Evolutionary conservation across 2,113 vertebrate genomes (phyloP).

Genomic region (Tachycineta bicolor): DNA sequence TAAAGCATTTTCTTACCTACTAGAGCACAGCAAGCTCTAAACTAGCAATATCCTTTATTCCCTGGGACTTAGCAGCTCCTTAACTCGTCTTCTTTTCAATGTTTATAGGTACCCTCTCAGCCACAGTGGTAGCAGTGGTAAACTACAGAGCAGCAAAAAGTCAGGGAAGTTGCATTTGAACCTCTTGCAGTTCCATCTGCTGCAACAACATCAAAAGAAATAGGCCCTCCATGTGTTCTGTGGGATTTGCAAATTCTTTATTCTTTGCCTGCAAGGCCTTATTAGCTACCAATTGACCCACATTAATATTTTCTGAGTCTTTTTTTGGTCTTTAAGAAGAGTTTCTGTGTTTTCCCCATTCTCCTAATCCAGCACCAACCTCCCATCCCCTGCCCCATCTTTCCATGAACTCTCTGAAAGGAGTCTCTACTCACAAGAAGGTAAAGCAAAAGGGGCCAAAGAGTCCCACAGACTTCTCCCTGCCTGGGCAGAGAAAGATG

Average conservation of each 20-base stretch:
- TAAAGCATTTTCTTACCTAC: background rate
- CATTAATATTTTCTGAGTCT: background rate
- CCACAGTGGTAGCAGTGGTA: background rate
- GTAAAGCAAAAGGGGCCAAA: background rate
- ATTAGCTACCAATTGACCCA: background rate
- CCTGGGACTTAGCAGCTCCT: background rate
- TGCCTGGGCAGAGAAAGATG: background rate
- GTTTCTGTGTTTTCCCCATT: background rate
- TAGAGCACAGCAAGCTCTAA: background rate
- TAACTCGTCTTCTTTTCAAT: background rate
- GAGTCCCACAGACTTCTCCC: background rate
- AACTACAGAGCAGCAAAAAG: background rate
- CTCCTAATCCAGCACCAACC: background rate
- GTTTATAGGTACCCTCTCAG: background rate
- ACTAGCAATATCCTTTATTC: background rate
- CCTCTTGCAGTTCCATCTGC: background rate
- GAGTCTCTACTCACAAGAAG: background rate
- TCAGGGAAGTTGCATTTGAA: background rate
- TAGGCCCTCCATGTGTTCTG: background rate
- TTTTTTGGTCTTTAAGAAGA: background rate
- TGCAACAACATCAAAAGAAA: background rate
- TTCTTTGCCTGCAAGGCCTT: background rate
- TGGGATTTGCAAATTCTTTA: background rate
- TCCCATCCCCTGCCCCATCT: accelerated
- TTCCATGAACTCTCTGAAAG: background rate